Conservation (phyloP, 2,797 vertebrate genomes). For the Sitta carolinensis region DNA sequence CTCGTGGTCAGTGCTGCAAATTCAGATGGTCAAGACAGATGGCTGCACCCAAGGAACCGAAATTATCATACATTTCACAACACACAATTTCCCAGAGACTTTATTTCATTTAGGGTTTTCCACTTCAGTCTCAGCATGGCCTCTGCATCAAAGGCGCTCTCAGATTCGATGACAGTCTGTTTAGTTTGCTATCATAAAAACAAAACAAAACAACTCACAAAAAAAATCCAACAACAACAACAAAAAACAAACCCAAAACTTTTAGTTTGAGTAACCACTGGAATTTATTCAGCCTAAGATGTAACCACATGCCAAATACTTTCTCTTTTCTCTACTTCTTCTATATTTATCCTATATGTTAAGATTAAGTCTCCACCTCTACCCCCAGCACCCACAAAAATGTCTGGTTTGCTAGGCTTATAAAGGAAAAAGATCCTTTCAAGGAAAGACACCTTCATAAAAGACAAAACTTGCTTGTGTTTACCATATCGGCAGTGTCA, state of each 20-base stretch:
- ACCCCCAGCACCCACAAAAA: conserved; percentile 38
- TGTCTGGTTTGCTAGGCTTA: conserved; percentile 20
- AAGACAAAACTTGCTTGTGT: background rate
- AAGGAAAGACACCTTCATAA: background rate
- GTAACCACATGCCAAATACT: conserved; percentile 13
- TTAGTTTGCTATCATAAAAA: background rate
- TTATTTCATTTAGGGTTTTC: background rate
- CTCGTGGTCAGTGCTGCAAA: background rate
- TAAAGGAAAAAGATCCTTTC: background rate
- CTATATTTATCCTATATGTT: conserved; percentile 54
- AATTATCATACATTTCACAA: background rate
- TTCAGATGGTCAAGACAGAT: background rate
- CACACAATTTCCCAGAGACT: background rate
- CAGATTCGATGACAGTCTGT: background rate
- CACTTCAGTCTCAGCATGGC: background rate
- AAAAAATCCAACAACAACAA: background rate
- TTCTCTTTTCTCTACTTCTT: conserved; percentile 23
- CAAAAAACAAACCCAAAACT: background rate
- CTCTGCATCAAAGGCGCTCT: background rate
- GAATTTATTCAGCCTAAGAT: conserved; percentile 35
- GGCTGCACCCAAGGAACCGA: background rate
- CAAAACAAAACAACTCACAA: background rate
- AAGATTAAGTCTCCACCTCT: background rate
- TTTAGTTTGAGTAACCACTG: conserved; percentile 9
- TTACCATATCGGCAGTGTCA: background rate